Evolutionary conservation across 2,113 vertebrate species (phyloP).

Genomic region (Sarotherodon lohbergeri): DNA sequence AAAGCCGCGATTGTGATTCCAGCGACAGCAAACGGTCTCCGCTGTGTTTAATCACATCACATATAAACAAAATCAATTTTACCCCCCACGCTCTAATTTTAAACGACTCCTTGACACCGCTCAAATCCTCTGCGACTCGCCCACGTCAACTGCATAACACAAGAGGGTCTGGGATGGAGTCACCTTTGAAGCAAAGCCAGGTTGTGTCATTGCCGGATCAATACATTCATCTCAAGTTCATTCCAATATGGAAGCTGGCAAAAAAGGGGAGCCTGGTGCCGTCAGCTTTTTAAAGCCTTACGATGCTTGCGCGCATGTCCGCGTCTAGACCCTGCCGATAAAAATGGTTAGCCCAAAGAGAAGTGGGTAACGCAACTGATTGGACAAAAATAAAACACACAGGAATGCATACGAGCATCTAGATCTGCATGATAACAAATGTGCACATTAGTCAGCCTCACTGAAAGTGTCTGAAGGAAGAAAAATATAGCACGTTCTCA

Average conservation of each 20-base stretch:
- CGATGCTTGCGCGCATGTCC: background rate
- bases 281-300: constrained; percentile 56
- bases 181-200: constrained; percentile 56
- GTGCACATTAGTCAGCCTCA: background rate
- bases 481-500: background rate
- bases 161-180: constrained; percentile 30
- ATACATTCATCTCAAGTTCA: constrained; percentile 69
- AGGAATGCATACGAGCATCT: background rate
- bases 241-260: constrained; percentile 56
- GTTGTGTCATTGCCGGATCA: constrained; percentile 62
- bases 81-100: constrained; percentile 9
- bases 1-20: constrained; percentile 35
- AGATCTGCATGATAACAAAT: background rate
- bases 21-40: constrained; percentile 1
- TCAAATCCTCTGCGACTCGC: constrained; percentile 3
- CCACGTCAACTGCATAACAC: constrained; percentile 32
- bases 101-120: constrained; percentile 48
- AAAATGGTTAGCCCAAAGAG: background rate
- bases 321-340: background rate
- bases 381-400: background rate
- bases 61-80: constrained; percentile 49
- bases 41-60: constrained; percentile 37
- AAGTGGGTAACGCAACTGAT: background rate
- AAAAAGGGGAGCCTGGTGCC: constrained; percentile 13
- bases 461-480: background rate